phyloP scores from a whole-genome alignment of 2,113 vertebrate species.

The Meles meles region DNA sequence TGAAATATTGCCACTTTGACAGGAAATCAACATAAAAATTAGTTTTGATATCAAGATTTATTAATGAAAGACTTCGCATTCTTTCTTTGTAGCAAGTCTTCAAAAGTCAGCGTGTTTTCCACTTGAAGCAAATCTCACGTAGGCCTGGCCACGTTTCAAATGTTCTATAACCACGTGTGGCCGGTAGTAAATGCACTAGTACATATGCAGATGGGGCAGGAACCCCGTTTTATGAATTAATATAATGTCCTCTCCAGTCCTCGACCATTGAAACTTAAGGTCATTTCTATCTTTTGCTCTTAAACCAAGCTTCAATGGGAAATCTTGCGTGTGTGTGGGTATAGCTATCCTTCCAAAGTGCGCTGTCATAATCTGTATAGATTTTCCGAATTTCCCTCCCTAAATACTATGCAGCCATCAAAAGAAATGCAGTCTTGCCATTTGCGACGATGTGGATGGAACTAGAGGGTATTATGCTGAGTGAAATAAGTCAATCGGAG shows the following conservation, averaged over 20 bases:
- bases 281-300: conserved; percentile 17
- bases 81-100: not conserved
- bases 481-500: too few species aligned
- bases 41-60: not conserved
- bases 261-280: not conserved
- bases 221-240: not conserved
- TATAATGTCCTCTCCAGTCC: not conserved
- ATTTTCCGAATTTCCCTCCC: not conserved
- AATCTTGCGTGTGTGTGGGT: not conserved
- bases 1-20: not conserved
- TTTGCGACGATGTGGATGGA: too few species aligned
- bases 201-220: not conserved
- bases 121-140: not conserved
- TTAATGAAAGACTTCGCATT: not conserved
- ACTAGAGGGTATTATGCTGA: too few species aligned
- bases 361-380: not conserved
- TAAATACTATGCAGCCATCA: too few species aligned
- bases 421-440: too few species aligned
- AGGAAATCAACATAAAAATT: not conserved
- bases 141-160: not conserved
- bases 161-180: not conserved
- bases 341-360: not conserved
- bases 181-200: not conserved
- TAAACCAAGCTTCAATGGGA: not conserved
- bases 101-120: not conserved